These are phyloP conservation scores for Pyrocoelia pectoralis DNA, from an alignment of 2,888 invertebrate species.

Conservation along the genomic window DNA sequence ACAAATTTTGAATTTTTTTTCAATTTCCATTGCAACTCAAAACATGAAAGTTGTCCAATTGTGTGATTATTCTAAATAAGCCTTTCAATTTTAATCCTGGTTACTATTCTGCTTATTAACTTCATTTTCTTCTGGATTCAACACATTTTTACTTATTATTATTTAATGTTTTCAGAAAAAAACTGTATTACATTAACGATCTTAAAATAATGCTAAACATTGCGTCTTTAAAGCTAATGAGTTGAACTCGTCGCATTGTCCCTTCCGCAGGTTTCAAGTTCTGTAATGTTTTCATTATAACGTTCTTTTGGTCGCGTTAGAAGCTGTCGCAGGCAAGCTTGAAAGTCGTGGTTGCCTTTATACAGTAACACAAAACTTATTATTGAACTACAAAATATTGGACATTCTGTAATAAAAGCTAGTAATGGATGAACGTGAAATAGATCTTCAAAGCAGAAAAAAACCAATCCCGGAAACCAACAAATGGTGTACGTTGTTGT, in stretches of 20 bases:
- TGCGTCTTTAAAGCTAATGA: too few relatives aligned
- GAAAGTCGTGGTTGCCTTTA: background rate
- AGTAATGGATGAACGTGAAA: background rate
- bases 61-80: too few relatives aligned
- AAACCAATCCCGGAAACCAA: background rate
- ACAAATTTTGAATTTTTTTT: too few relatives aligned
- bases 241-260: background rate
- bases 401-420: background rate
- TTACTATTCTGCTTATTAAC: too few relatives aligned
- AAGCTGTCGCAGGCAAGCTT: slow-evolving; percentile 4
- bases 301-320: background rate
- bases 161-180: too few relatives aligned
- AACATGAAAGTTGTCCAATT: too few relatives aligned
- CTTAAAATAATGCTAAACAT: too few relatives aligned
- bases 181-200: too few relatives aligned
- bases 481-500: background rate
- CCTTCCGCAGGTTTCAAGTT: background rate
- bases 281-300: background rate
- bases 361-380: background rate
- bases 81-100: too few relatives aligned
- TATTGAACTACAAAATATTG: background rate
- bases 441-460: background rate
- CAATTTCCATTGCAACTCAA: too few relatives aligned
- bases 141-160: too few relatives aligned
- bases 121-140: too few relatives aligned